Evolutionary conservation across 2,888 invertebrate genomes (phyloP), one percentile per base, ranked within the genome.

Genomic region (Idaea dimidiata): DNA sequence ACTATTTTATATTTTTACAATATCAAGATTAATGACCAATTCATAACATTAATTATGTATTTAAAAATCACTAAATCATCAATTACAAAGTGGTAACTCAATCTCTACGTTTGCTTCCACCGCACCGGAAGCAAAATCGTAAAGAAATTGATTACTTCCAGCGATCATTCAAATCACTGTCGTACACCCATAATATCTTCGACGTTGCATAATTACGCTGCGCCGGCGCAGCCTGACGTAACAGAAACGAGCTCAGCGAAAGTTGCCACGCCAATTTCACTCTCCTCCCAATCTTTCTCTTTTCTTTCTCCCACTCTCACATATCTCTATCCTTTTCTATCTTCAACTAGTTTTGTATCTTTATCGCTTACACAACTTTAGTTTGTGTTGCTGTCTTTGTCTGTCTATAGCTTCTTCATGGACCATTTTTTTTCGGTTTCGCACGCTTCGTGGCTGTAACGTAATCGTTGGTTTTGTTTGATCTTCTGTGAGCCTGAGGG

Each of bases 241-340:
- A 92, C 82, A 78, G 80, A 87, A 91, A 86, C 85, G 85, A 83
- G 88, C 87, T 85, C 91, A 88, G 91, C 84, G 92, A 92, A 92
- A 92, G 92, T 89, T 86, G 79, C 83, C 79, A 79, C 85, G 81
- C 79, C 81, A 90, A 91, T 92, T 92, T 91, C 91, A 87, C 91
- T 89, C 84, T 81, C 84, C 77, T 81, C 80, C 79, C 79, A 74
- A 79, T 89, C 88, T 88, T 87, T 89, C 88, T 85, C 82, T 87
- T 70, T 67, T 69, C 69, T 62, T 55, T 62, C 78, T 71, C 65
- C 89, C 88, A 74, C 81, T 78, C 70, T 90, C 80, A 16, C 72
- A 68, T 66, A 58, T 16, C 69, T 16, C 60, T 72, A 67, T 85
- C 82, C 79, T 79, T 61, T 73, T 84, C 75, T 62, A 69, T 73